Evolutionary conservation across 2,113 vertebrate genomes (phyloP), one percentile per base, ranked within the genome.

Genomic region (Hemicordylus capensis): DNA sequence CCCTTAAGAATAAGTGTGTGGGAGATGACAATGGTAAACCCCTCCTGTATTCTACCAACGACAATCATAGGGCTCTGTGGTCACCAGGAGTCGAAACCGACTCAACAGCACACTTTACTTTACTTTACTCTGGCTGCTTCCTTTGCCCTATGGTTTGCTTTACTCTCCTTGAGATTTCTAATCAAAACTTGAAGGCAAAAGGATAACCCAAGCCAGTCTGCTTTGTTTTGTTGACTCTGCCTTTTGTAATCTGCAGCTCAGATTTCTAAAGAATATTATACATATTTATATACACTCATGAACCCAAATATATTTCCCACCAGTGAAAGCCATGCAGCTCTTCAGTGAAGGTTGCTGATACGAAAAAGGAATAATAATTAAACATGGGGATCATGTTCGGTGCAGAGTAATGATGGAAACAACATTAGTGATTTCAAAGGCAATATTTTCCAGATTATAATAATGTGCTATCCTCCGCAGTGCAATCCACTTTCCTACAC

Each of bases 321-420:
- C 46, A 85, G 86, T 88, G 80, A 85, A 91, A 37, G 69, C 24
- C 76, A 24, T 85, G 37, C 48, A 88, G 54, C 26, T 91, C 1
- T 89, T 82, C 81, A 79, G 59, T 56, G 69, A 89, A 93, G 69
- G 69, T 88, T 76, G 81, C 39, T 70, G 81, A 51, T 37, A 89
- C 34, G 89, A 81, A 85, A 85, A 88, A 89, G 4, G 94, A 90
- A 92, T 94, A 86, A 77, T 63, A 93, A 92, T 89, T 89, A 88
- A 91, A 83, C n/a, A 11, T 3, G 1, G 44, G 31, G 72, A 89
- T 83, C 59, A 54, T 80, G n/a, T 87, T 87, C 54, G 78, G 3
- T 81, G 51, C 15, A 87, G 48, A 90, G 89, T 56, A 56, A 76
- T 80, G 70, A 66, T 73, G 48, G 64, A 91, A 91, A 87, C 39